phyloP scores from a whole-genome alignment of 2,888 invertebrate genomes.

The Oscheius sp. region DNA sequence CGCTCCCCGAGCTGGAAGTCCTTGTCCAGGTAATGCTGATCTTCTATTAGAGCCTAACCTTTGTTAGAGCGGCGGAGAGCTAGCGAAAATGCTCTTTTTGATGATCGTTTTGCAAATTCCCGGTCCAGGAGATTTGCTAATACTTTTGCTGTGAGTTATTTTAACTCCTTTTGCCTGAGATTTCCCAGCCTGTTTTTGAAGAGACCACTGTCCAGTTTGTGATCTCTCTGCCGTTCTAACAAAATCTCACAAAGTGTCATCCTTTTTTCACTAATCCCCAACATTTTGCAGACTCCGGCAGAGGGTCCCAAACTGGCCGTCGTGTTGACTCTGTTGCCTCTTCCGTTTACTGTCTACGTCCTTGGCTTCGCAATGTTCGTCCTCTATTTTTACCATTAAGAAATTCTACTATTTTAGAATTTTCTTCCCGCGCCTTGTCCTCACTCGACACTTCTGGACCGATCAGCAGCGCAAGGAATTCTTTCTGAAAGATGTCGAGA shows the following conservation, averaged over 20 bases:
- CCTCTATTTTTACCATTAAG: background rate
- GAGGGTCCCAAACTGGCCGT: slow-evolving; percentile 63
- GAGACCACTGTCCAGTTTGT: background rate
- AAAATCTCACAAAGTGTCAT: background rate
- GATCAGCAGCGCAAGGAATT: slow-evolving; percentile 61
- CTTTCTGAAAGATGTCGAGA: slow-evolving; percentile 52
- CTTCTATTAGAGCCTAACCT: background rate
- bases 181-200: background rate
- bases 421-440: slow-evolving; percentile 67
- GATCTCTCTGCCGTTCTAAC: background rate
- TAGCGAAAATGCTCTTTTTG: slow-evolving; percentile 57
- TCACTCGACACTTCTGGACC: slow-evolving; percentile 71
- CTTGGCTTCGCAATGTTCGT: slow-evolving; percentile 66
- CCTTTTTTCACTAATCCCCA: background rate
- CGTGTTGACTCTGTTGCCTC: slow-evolving; percentile 58
- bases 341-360: slow-evolving; percentile 66
- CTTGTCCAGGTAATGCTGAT: slow-evolving; percentile 76
- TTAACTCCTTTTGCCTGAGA: slow-evolving; percentile 1
- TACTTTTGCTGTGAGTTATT: slow-evolving; percentile 55
- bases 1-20: slow-evolving; percentile 77
- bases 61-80: slow-evolving; percentile 55
- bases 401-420: slow-evolving; percentile 52
- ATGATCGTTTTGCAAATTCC: slow-evolving; percentile 63
- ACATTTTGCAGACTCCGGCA: slow-evolving; percentile 59
- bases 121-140: slow-evolving; percentile 56